Percentiles rank a stretch among this genome's conserved stretches.
These are phyloP conservation scores for Piprites chloris DNA, from an alignment of 2,113 vertebrate species.

Conservation along the genomic window DNA sequence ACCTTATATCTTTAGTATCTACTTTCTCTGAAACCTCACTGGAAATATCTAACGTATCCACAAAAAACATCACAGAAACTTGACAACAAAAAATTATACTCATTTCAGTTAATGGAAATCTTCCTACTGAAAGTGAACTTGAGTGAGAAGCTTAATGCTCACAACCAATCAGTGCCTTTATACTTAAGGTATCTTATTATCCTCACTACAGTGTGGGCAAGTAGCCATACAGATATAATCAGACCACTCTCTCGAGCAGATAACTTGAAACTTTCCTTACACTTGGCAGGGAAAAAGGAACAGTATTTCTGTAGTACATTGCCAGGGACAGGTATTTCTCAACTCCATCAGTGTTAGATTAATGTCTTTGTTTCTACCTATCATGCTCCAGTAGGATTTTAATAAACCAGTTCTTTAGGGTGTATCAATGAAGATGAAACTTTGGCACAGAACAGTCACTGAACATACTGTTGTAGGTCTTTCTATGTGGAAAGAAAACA, in stretches of 20 bases:
- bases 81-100: background rate
- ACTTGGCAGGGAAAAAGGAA: background rate
- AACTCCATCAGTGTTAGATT: background rate
- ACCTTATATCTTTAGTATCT: background rate
- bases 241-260: background rate
- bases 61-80: background rate
- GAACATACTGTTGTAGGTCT: background rate
- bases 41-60: background rate
- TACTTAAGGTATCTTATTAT: background rate
- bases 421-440: background rate
- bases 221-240: background rate
- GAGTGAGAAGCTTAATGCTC: background rate
- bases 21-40: background rate
- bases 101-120: background rate
- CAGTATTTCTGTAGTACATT: background rate
- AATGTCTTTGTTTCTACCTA: background rate
- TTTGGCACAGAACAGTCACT: background rate
- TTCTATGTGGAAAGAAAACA: background rate
- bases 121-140: background rate
- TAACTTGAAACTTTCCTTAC: background rate
- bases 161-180: background rate
- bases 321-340: background rate
- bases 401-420: background rate
- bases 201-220: background rate
- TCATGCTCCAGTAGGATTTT: background rate